Evolutionary conservation across 2,113 vertebrate genomes (phyloP).

Genomic region (Isichthys henryi): DNA sequence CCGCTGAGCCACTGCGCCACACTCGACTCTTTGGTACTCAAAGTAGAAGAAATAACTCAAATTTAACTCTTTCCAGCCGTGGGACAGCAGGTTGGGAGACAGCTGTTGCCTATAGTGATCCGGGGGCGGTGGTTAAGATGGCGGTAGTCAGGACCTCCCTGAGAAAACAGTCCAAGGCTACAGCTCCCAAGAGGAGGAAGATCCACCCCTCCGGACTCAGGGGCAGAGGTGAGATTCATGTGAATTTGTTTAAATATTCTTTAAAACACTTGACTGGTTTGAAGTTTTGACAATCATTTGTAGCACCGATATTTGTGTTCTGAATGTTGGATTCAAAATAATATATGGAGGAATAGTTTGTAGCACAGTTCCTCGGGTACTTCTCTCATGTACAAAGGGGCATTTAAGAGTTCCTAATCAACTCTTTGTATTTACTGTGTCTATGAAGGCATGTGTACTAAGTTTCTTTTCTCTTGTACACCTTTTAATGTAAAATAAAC

Average conservation of each 20-base stretch:
- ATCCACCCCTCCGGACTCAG: constrained; percentile 35
- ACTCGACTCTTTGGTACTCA: background rate
- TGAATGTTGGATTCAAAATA: background rate
- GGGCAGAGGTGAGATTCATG: constrained; percentile 32
- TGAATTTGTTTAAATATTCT: background rate
- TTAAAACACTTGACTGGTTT: background rate
- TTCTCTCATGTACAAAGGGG: background rate
- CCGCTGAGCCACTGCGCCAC: background rate
- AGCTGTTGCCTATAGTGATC: background rate
- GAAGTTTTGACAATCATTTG: background rate
- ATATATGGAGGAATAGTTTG: background rate
- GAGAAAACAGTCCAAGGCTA: constrained; percentile 14
- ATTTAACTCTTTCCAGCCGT: background rate
- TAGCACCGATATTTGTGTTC: background rate
- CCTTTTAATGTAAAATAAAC: background rate
- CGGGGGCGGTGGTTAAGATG: constrained; percentile 10
- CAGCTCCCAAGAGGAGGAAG: constrained; percentile 34
- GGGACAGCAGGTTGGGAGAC: background rate
- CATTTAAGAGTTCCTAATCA: background rate
- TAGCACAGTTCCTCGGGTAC: background rate
- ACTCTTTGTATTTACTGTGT: background rate
- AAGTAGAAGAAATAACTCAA: background rate
- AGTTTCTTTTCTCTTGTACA: background rate
- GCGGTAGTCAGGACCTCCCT: constrained; percentile 16
- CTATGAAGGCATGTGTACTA: background rate